These are phyloP conservation scores for Ormyrus rosae DNA, from an alignment of 2,888 invertebrate genomes.

Conservation along the genomic window DNA sequence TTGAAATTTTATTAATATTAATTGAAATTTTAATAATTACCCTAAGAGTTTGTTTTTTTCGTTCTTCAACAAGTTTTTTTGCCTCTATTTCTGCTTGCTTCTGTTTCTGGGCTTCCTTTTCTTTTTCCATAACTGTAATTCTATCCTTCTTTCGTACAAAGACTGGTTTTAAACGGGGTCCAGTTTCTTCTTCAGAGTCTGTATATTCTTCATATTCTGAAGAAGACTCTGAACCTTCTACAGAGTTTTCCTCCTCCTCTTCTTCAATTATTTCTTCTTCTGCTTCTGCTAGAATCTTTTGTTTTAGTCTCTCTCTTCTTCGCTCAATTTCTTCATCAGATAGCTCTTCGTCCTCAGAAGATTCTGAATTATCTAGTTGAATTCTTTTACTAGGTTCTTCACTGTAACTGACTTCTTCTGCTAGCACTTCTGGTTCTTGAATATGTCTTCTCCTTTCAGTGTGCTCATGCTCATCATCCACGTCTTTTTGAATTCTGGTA, in stretches of 20 bases:
- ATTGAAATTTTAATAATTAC: conserved; percentile 65
- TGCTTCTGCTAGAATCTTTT: conserved; percentile 76
- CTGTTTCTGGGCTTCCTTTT: conserved; percentile 89
- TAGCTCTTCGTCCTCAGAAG: conserved; percentile 83
- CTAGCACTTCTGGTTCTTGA: conserved; percentile 83
- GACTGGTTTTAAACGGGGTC: conserved; percentile 94
- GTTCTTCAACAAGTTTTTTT: conserved; percentile 90
- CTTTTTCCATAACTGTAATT: conserved; percentile 96
- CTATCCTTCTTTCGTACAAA: conserved; percentile 96
- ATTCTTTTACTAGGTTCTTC: conserved; percentile 77
- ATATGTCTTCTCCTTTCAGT: conserved; percentile 81
- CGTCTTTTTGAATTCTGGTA: conserved; percentile 75
- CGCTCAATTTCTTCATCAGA: conserved; percentile 92
- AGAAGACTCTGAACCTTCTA: conserved; percentile 79
- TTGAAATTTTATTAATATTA: too few species aligned
- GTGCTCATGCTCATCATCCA: conserved; percentile 74
- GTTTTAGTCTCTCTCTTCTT: conserved; percentile 83
- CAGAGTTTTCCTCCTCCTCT: conserved; percentile 81
- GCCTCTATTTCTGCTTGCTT: conserved; percentile 91
- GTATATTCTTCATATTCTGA: conserved; percentile 92
- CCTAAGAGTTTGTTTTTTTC: conserved; percentile 90
- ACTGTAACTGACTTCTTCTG: conserved; percentile 77
- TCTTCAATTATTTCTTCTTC: conserved; percentile 85
- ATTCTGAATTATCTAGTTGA: conserved; percentile 73
- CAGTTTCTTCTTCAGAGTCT: conserved; percentile 93